phyloP scores from a whole-genome alignment of 2,888 invertebrate species.

The Cyaniris semiargus region DNA sequence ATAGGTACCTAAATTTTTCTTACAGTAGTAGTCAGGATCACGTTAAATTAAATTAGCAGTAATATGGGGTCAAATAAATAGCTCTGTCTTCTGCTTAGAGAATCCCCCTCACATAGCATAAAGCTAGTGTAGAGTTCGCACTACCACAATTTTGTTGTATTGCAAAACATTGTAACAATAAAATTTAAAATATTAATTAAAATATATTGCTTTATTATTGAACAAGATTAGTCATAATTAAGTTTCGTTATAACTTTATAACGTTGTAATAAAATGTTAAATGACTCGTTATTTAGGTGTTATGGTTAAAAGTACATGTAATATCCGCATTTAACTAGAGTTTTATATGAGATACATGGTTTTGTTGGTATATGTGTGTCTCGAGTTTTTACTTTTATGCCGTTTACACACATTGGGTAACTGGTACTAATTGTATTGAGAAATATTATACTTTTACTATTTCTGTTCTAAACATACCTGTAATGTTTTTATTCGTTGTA shows the following conservation, averaged over 20 bases:
- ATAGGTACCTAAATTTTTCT: no score
- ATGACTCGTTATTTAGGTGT: neutral
- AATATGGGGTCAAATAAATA: no score
- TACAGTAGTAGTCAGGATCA: no score
- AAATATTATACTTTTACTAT: neutral
- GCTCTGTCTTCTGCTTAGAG: no score
- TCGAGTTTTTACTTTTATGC: neutral
- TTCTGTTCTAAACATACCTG: neutral
- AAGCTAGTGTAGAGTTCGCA: no score
- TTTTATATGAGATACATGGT: neutral
- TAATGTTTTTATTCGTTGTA: neutral
- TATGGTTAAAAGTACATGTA: neutral
- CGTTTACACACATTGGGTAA: neutral
- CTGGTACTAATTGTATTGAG: neutral
- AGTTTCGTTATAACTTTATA: neutral
- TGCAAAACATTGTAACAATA: no score
- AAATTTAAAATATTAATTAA: no score
- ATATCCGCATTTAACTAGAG: neutral
- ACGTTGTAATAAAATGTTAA: constrained; percentile 1
- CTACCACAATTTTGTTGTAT: no score
- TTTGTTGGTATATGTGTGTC: constrained; percentile 3
- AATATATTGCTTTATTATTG: no score
- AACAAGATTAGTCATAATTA: neutral
- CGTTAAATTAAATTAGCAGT: no score
- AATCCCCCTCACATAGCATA: no score